Evolutionary conservation across 2,888 invertebrate genomes (phyloP).

Genomic region (Cremastinae sp.): DNA sequence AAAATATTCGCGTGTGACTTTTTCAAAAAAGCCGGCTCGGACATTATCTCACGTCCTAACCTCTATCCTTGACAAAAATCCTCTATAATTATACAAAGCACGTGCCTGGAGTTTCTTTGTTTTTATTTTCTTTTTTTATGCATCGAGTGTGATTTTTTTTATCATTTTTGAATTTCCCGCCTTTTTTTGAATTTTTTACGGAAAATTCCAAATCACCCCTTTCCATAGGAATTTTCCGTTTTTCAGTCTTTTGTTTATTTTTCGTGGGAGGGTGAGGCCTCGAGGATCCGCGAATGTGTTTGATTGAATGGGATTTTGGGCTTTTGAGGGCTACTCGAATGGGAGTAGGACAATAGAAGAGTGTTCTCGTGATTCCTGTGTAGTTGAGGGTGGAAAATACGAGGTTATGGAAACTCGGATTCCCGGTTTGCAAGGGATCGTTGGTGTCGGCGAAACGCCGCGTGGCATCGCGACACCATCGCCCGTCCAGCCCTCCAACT

Average conservation of each 20-base stretch:
- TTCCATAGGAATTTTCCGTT: background rate
- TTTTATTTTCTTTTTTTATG: slow-evolving; percentile 12
- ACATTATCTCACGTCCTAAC: slow-evolving; percentile 3
- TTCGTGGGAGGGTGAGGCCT: background rate
- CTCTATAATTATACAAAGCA: slow-evolving; percentile 20
- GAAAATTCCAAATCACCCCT: background rate
- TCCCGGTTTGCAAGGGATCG: slow-evolving; percentile 59
- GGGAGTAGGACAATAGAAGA: slow-evolving; percentile 58
- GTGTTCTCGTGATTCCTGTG: slow-evolving; percentile 52
- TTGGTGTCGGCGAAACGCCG: slow-evolving; percentile 69
- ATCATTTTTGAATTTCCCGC: slow-evolving; percentile 11
- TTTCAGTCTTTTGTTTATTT: slow-evolving; percentile 11
- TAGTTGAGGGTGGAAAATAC: slow-evolving; percentile 29
- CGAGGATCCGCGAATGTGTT: slow-evolving; percentile 63
- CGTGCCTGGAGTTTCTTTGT: slow-evolving; percentile 30
- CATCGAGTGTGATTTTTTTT: slow-evolving; percentile 20
- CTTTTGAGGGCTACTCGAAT: slow-evolving; percentile 50
- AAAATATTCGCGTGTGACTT: slow-evolving; percentile 21
- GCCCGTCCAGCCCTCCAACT: slow-evolving; percentile 65
- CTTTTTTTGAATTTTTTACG: background rate
- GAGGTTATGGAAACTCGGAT: slow-evolving; percentile 70
- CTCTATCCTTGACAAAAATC: slow-evolving; percentile 11
- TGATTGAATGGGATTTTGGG: slow-evolving; percentile 67
- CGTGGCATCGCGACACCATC: slow-evolving; percentile 74
- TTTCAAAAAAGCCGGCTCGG: slow-evolving; percentile 5